Conservation (phyloP, 2,888 invertebrate genomes). For the Conus canariensis region DNA sequence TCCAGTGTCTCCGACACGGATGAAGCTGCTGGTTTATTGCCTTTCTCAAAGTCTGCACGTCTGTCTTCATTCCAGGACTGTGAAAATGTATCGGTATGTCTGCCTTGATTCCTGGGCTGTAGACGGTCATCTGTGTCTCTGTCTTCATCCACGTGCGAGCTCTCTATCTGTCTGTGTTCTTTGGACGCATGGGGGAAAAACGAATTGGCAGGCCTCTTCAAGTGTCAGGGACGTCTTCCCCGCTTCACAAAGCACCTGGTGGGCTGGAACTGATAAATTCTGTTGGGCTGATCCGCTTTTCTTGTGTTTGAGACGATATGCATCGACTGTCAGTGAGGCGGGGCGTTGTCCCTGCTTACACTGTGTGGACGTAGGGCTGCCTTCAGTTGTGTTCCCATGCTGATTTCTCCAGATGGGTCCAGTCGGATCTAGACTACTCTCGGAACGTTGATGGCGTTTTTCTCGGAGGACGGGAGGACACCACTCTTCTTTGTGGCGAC, state of each 20-base stretch:
- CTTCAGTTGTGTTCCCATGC: not conserved
- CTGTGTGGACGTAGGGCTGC: not conserved
- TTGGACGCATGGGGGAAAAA: not conserved
- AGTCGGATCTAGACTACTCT: not conserved
- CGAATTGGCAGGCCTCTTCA: conserved; percentile 8
- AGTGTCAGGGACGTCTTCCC: not conserved
- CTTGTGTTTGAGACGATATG: too few relatives aligned
- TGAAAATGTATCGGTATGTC: not conserved
- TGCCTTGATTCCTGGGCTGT: not conserved
- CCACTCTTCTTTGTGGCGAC: conserved; percentile 7
- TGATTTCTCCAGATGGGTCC: not conserved
- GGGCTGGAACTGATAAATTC: not conserved
- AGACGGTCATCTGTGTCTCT: not conserved
- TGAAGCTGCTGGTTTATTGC: not conserved
- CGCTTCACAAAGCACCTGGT: too few relatives aligned
- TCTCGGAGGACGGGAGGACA: not conserved
- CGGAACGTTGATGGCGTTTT: not conserved
- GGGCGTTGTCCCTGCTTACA: not conserved
- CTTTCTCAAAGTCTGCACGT: not conserved
- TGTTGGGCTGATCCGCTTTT: too few relatives aligned
- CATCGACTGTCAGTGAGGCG: too few relatives aligned
- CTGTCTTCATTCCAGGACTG: not conserved
- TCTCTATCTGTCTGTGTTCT: not conserved
- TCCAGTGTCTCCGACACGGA: not conserved
- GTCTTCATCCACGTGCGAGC: not conserved